Conservation (phyloP, 2,888 invertebrate genomes). For the Metallyticus violacea region DNA sequence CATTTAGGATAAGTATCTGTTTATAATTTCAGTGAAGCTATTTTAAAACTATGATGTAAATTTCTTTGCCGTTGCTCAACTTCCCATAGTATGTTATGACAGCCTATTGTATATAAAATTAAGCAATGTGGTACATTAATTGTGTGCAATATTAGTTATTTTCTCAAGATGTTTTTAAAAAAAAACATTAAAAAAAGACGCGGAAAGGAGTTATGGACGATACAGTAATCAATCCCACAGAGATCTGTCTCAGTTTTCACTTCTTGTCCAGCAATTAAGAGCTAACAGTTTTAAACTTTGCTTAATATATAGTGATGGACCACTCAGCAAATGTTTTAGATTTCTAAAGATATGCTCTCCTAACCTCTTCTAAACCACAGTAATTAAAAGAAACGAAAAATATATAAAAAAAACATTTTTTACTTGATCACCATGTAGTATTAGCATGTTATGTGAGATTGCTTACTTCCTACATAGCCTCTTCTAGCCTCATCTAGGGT, state of each 20-base stretch:
- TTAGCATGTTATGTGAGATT: not conserved
- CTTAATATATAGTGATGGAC: not conserved
- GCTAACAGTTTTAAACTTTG: not conserved
- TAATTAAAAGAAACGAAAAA: not conserved
- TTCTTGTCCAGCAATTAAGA: not conserved
- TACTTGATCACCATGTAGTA: not conserved
- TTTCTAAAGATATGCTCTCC: not conserved
- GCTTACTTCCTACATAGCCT: not conserved
- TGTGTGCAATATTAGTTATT: slow-evolving; percentile 13
- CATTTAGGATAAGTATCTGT: not conserved
- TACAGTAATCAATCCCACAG: slow-evolving; percentile 19
- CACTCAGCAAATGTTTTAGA: not conserved
- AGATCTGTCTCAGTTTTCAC: not conserved
- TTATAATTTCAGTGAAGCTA: not conserved
- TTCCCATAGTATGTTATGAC: not conserved
- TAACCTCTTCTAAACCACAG: not conserved
- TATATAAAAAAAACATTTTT: not conserved
- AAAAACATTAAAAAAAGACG: slow-evolving; percentile 16
- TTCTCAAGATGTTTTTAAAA: not conserved
- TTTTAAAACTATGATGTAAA: not conserved
- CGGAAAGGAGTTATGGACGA: slow-evolving; percentile 29
- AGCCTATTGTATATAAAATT: slow-evolving; percentile 14
- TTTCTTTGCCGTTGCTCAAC: slow-evolving; percentile 20
- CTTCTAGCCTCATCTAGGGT: not conserved
- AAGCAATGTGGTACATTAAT: not conserved